Conservation (phyloP, 1,140 invertebrate genomes). For the Heliconius eleuchia region DNA sequence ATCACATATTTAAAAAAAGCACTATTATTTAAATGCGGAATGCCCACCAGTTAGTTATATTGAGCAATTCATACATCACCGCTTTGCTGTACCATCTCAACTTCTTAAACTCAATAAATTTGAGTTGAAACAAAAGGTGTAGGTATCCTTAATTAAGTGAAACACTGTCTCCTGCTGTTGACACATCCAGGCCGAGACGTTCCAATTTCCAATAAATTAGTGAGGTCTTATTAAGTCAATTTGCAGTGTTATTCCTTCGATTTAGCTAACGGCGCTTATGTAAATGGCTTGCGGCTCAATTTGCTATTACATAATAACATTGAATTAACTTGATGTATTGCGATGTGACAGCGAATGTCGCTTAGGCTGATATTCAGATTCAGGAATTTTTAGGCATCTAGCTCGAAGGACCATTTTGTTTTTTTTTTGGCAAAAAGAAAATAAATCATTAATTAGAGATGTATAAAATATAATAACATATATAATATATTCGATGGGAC, state of each 20-base stretch:
- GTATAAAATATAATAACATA: too few species aligned
- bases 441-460: too few species aligned
- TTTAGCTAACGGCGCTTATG: conserved; percentile 32
- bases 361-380: not conserved
- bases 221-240: conserved; percentile 34
- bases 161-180: conserved; percentile 17
- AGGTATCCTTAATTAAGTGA: conserved; percentile 8
- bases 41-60: not conserved
- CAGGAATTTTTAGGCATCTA: too few species aligned
- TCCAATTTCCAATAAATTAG: conserved; percentile 32
- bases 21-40: not conserved
- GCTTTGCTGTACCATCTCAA: not conserved
- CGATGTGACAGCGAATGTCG: not conserved
- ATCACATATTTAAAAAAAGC: not conserved
- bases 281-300: conserved; percentile 32
- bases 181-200: conserved; percentile 26
- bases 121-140: conserved; percentile 6
- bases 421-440: not conserved
- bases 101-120: conserved; percentile 14
- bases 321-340: conserved; percentile 25
- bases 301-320: conserved; percentile 31
- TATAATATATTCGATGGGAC: too few species aligned
- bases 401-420: not conserved
- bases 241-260: conserved; percentile 29
- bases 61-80: not conserved